Base-by-base conservation (phyloP, 2,888 invertebrate genomes). In the Sarcophaga rosellei region DNA sequence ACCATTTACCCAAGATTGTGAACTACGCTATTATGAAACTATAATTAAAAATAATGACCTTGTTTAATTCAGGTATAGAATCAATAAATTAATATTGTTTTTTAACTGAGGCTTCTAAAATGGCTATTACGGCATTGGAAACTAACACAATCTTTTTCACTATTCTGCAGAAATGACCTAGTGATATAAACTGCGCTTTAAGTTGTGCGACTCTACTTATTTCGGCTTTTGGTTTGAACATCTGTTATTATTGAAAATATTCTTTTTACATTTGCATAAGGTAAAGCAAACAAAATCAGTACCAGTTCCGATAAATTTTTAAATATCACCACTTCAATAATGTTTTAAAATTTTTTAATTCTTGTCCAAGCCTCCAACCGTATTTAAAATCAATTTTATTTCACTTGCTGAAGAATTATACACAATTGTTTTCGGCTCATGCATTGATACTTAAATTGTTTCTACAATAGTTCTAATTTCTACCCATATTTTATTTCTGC, bases 221-320 rank as follows among this genome's bases (percentile, higher is more conserved):
- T 63, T 23, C 62, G 62, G 12, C 23, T 63, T 63, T 63, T 63
- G 62, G 23, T 63, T 15, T 25, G 62, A 63, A 23, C 62, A 63
- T 63, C 62, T 25, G 62, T 23, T 63, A 63, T 25, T 63, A 23
- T 11, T 63, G 20, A 20, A 25, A 5, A 25, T 25, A 25, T 25
- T 25, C 4, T 25, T 25, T 61, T 20, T n/a, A 5, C 61, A 61
- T 61, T 61, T 6, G 61, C 61, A 61, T 61, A 15, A 8, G 17
- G 61, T 61, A 61, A 61, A 61, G n/a, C 61, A 61, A 61, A 61
- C 61, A 12, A 61, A 61, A 61, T 61, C n/a, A 8, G 61, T 61
- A 61, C 61, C 61, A 61, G 2, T n/a, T 61, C 20, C n/a, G n/a
- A 17, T 61, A 61, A 20, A 61, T 61, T 61, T n/a, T n/a, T n/a